Conservation (phyloP, 2,113 vertebrate genomes). For the Nerophis lumbriciformis region DNA sequence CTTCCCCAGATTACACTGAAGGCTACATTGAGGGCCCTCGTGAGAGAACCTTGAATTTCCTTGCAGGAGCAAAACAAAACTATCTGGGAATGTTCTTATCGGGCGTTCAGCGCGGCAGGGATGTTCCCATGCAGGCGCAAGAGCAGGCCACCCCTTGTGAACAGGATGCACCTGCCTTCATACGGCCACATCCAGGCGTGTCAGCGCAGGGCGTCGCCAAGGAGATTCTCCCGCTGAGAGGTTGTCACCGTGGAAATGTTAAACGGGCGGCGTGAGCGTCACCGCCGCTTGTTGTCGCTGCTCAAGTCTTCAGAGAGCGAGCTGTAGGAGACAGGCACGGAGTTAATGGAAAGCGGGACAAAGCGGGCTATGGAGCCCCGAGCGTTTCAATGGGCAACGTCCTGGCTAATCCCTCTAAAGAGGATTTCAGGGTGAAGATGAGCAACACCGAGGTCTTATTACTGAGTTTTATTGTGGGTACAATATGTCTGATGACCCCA, state of each 20-base stretch:
- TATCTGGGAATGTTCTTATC: conserved; percentile 27
- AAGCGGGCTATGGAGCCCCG: conserved; percentile 4
- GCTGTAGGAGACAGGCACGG: not conserved
- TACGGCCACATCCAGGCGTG: conserved; percentile 53
- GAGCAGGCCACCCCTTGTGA: conserved; percentile 23
- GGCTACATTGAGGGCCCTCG: conserved; percentile 5
- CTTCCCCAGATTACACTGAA: conserved; percentile 1
- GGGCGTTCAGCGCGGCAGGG: not conserved
- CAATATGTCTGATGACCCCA: not conserved
- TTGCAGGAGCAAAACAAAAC: not conserved
- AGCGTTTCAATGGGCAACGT: conserved; percentile 28
- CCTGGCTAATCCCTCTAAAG: conserved; percentile 63
- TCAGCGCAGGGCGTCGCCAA: conserved; percentile 56
- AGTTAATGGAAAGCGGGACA: not conserved
- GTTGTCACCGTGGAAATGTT: conserved; percentile 54
- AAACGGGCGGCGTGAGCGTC: conserved; percentile 28
- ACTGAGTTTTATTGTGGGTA: not conserved
- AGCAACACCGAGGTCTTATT: not conserved
- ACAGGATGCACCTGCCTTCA: conserved; percentile 59
- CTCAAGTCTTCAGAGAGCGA: conserved; percentile 15
- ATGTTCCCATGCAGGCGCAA: conserved; percentile 26
- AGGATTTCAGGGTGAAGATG: conserved; percentile 68
- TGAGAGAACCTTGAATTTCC: not conserved
- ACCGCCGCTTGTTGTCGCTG: conserved; percentile 19
- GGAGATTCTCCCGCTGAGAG: conserved; percentile 65